These are phyloP conservation scores for Agrypnus murinus DNA, from an alignment of 2,888 invertebrate species.

Conservation along the genomic window DNA sequence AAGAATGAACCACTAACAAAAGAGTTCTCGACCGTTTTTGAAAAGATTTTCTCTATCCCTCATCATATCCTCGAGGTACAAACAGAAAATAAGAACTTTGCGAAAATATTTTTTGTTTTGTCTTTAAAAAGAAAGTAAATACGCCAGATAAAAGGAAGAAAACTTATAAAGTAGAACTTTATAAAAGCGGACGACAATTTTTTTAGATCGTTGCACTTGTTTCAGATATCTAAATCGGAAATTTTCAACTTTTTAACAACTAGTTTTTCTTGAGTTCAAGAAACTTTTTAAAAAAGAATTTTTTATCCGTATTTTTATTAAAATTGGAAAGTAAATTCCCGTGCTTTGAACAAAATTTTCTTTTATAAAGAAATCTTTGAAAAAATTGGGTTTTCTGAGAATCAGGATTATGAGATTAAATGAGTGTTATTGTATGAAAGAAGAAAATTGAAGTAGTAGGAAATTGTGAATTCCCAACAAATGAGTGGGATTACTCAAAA, in stretches of 20 bases:
- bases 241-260: neutral
- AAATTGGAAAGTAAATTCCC: too few species aligned
- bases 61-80: neutral
- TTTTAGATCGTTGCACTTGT: too few species aligned
- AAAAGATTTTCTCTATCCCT: neutral
- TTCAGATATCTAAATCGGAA: neutral
- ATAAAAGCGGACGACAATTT: too few species aligned
- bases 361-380: too few species aligned
- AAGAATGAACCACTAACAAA: neutral
- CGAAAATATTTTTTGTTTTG: too few species aligned
- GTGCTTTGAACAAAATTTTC: too few species aligned
- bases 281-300: neutral
- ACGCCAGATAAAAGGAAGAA: too few species aligned
- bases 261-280: neutral
- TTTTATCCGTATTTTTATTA: too few species aligned
- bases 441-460: constrained; percentile 10
- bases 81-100: neutral
- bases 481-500: constrained; percentile 13
- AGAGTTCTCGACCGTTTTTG: neutral
- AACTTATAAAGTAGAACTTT: too few species aligned
- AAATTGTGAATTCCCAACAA: constrained; percentile 13
- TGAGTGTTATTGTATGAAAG: constrained; percentile 4
- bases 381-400: too few species aligned
- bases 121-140: too few species aligned
- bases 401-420: neutral